These are phyloP conservation scores for Sepiola atlantica DNA, from an alignment of 2,888 invertebrate species.

Conservation along the genomic window DNA sequence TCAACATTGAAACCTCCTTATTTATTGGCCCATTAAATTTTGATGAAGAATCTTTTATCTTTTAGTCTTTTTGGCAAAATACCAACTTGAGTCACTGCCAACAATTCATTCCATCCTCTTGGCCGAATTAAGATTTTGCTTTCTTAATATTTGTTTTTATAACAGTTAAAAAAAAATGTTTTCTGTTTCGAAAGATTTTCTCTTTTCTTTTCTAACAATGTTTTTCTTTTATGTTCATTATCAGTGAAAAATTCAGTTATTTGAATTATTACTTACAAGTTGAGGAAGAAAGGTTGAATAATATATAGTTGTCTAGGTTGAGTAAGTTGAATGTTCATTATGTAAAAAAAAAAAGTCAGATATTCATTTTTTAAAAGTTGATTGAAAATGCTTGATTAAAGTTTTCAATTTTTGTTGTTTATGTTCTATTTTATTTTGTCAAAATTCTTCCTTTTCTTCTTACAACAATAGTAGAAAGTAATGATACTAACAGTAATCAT, in stretches of 20 bases:
- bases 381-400: neutral
- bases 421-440: neutral
- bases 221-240: neutral
- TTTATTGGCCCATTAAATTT: constrained; percentile 32
- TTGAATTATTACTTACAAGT: too few relatives aligned
- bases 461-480: neutral
- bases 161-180: neutral
- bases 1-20: neutral
- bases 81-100: neutral
- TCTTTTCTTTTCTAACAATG: neutral
- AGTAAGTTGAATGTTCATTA: too few relatives aligned
- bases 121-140: neutral
- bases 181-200: neutral
- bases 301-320: too few relatives aligned
- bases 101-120: constrained; percentile 4
- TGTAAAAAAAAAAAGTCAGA: neutral
- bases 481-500: neutral
- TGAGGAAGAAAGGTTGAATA: too few relatives aligned
- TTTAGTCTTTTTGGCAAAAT: neutral
- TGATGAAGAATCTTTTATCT: neutral
- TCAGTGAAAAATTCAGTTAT: neutral
- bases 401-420: neutral
- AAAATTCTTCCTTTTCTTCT: neutral
- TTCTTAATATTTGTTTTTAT: neutral
- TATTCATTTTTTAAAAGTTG: neutral